These are phyloP conservation scores for Oreonectes daqikongensis DNA, from an alignment of 2,797 vertebrate genomes.

Conservation along the genomic window DNA sequence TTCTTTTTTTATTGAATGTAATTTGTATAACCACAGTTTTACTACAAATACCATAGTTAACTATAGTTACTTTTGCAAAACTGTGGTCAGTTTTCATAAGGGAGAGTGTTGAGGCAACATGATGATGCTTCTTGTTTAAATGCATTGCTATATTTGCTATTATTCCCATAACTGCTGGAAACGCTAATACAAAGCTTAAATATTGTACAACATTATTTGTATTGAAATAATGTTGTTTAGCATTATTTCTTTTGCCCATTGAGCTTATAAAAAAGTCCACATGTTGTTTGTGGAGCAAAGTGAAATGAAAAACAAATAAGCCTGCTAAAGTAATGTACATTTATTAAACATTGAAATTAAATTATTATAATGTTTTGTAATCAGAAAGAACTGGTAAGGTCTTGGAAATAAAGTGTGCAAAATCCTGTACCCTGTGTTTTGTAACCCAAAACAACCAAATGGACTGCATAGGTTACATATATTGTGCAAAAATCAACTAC, in stretches of 20 bases:
- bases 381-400: background rate
- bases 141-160: background rate
- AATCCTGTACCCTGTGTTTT: background rate
- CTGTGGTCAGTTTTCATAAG: too few relatives aligned
- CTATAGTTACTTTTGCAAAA: too few relatives aligned
- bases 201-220: too few relatives aligned
- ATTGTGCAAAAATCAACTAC: background rate
- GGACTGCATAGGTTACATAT: background rate
- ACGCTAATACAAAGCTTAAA: background rate
- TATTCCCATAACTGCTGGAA: background rate
- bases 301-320: too few relatives aligned
- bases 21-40: too few relatives aligned
- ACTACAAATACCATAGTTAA: too few relatives aligned
- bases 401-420: background rate
- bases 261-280: too few relatives aligned
- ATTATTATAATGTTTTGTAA: background rate
- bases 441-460: background rate
- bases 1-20: too few relatives aligned
- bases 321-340: too few relatives aligned
- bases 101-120: background rate
- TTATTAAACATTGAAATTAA: background rate
- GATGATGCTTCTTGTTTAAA: background rate
- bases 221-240: too few relatives aligned
- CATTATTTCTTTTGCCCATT: too few relatives aligned
- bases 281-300: too few relatives aligned